Evolutionary conservation across 2,797 vertebrate genomes (phyloP).

Genomic region (Acrossocheilus fasciatus): DNA sequence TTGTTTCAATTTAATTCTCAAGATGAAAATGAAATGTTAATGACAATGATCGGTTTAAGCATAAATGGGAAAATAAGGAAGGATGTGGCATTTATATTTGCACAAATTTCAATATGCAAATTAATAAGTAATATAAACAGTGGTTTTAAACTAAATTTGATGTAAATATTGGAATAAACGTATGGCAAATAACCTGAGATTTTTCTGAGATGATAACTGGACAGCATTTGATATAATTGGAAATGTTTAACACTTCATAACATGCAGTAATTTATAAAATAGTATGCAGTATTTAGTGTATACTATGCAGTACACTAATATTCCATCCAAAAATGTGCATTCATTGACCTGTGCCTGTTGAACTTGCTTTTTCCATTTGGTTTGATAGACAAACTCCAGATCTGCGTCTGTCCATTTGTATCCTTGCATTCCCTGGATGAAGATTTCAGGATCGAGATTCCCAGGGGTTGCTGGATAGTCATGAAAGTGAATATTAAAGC

Average conservation of each 20-base stretch:
- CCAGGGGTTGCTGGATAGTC: conserved; percentile 23
- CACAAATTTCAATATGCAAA: background rate
- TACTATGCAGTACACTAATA: no score
- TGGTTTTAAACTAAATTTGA: background rate
- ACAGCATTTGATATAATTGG: background rate
- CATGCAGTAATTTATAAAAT: background rate
- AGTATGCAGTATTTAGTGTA: background rate
- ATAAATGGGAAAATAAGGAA: background rate
- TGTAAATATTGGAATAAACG: background rate
- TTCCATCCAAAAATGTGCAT: background rate
- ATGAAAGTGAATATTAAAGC: background rate
- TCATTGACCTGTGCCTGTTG: conserved; percentile 70
- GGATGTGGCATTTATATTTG: background rate
- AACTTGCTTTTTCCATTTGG: conserved; percentile 64
- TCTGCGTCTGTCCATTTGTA: conserved; percentile 70
- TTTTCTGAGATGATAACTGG: background rate
- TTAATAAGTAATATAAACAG: background rate
- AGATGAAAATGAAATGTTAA: background rate
- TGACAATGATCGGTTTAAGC: no score
- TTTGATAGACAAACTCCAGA: conserved; percentile 72
- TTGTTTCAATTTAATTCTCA: background rate
- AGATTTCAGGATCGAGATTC: conserved; percentile 49
- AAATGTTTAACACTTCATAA: background rate
- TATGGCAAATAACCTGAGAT: background rate
- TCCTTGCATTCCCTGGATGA: conserved; percentile 77